Base-by-base conservation (phyloP, 2,888 invertebrate species). In the Eupithecia abbreviata region DNA sequence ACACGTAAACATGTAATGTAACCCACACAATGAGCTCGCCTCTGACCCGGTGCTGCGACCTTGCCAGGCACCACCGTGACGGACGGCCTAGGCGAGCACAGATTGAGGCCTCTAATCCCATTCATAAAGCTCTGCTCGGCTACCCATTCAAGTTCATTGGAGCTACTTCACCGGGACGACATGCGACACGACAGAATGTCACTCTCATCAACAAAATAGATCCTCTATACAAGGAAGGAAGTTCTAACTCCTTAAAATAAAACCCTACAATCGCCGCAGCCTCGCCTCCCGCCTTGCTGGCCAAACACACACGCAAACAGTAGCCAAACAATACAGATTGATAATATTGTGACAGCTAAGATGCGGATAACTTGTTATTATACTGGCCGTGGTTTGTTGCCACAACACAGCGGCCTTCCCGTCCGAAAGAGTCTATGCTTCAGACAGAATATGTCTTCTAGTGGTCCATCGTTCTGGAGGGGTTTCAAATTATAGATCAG, bases 1-100 rank as follows among this genome's bases (percentile, higher is more conserved):
- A 43, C 41, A 65, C 72, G 77, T 75, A 77, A 30, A 58, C 58
- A 58, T 58, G 58, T 58, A 58, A 58, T 18, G 9, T 18, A 58
- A 77, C 75, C 65, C 67, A 77, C 73, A 81, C 79, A 80, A 79
- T 80, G 72, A 84, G 83, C 86, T 84, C 85, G 90, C 83, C 86
- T 88, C 85, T 89, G 89, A 88, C 88, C 88, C 83, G 85, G 81
- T 79, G 76, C 80, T 43, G 42, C 43, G 84, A 84, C 86, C 83
- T 83, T 81, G 83, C 82, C 80, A 55, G 67, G 74, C 67, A 10
- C 12, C 80, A 86, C 84, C 89, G 88, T 87, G 87, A 88, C 88
- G 84, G 82, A 71, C 62, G 10, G 62, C 62, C 78, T 71, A 45
- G 51, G 43, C n/a, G 62, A 62, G 65, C 72, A 62, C 74, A 71